A percentile compares a stretch with the other conserved stretches of the same genome.
Conservation (phyloP, 2,888 invertebrate species). For the Mythimna impura region DNA sequence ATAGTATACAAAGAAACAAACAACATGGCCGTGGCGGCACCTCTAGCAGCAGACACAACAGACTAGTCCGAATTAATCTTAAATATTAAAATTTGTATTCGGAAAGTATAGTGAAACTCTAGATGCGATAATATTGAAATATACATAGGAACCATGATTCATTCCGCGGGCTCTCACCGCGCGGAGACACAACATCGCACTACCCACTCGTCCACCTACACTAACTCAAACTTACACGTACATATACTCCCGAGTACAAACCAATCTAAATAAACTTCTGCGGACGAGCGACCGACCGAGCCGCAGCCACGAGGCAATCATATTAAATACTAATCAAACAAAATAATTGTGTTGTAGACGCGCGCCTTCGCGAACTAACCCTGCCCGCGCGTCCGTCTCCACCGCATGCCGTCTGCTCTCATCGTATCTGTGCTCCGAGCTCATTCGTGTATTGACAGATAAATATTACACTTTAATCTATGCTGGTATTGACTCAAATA, state of each 20-base stretch:
- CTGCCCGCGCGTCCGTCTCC: conserved; percentile 70
- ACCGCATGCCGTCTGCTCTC: conserved; percentile 47
- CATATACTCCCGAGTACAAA: conserved; percentile 79
- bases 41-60: conserved; percentile 88
- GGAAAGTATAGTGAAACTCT: conserved; percentile 91
- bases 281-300: conserved; percentile 74
- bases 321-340: conserved; percentile 84
- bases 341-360: conserved; percentile 88
- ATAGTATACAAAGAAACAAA: conserved; percentile 83
- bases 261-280: conserved; percentile 74
- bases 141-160: conserved; percentile 91
- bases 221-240: conserved; percentile 83
- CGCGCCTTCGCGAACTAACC: conserved; percentile 86
- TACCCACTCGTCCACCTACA: conserved; percentile 86
- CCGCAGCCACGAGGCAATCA: conserved; percentile 80
- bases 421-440: conserved; percentile 11
- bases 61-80: conserved; percentile 90
- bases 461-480: conserved; percentile 55
- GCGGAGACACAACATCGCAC: conserved; percentile 89
- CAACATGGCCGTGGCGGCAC: conserved; percentile 88
- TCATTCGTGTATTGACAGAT: conserved; percentile 34
- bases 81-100: conserved; percentile 91
- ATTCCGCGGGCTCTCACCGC: conserved; percentile 86
- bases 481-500: conserved; percentile 48
- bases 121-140: conserved; percentile 91